Evolutionary conservation across 2,797 vertebrate genomes (phyloP).

Genomic region (Rhabdophis nuchalis): DNA sequence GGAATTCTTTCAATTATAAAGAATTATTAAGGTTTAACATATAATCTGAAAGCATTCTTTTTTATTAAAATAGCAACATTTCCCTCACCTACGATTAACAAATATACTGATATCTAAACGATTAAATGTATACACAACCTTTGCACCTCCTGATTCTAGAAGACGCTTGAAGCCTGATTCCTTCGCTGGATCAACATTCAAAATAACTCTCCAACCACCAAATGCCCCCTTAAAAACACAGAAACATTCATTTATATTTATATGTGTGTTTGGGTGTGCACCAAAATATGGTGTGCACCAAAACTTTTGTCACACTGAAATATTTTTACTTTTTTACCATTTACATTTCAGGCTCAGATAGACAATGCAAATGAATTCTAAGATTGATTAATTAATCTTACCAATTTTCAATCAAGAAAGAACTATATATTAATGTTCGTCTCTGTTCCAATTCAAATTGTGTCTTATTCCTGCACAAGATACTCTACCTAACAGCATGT

Average conservation of each 20-base stretch:
- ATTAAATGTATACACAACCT: constrained; percentile 73
- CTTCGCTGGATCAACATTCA: constrained; percentile 89
- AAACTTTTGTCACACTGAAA: background rate
- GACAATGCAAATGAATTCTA: background rate
- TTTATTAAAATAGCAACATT: background rate
- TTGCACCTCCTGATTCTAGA: constrained; percentile 92
- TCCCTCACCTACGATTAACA: background rate
- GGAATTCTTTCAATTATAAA: background rate
- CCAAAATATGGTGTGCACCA: background rate
- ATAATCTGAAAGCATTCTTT: background rate
- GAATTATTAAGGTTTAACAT: background rate
- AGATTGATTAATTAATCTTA: background rate
- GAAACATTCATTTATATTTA: constrained; percentile 9
- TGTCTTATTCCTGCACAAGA: background rate
- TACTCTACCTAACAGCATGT: background rate
- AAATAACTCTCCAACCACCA: constrained; percentile 93
- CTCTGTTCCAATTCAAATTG: background rate
- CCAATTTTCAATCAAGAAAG: background rate
- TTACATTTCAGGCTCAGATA: background rate
- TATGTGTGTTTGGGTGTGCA: constrained; percentile 1
- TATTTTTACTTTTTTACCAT: background rate
- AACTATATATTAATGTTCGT: background rate
- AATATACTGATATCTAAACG: background rate
- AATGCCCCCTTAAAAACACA: constrained; percentile 84
- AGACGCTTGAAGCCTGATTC: constrained; percentile 92